phyloP scores from a whole-genome alignment of 1,140 invertebrate species.

The Bombus waltoni region DNA sequence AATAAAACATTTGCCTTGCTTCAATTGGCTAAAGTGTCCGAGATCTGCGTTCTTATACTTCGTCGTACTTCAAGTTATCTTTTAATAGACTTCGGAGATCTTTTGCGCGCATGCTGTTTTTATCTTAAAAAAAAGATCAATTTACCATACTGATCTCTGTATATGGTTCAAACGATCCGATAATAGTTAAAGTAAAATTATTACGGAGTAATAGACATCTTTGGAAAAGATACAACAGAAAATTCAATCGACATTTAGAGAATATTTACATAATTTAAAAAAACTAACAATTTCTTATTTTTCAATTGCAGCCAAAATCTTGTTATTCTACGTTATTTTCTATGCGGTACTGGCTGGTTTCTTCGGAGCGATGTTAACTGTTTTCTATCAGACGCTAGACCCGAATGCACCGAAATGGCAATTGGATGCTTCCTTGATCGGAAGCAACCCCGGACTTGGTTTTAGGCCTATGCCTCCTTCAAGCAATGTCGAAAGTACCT shows the following conservation, averaged over 20 bases:
- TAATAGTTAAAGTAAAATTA: too few relatives aligned
- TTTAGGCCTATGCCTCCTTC: constrained; percentile 96
- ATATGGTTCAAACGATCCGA: too few relatives aligned
- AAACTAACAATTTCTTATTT: neutral
- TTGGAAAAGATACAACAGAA: neutral
- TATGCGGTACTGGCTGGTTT: constrained; percentile 94
- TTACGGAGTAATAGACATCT: too few relatives aligned
- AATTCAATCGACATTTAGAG: too few relatives aligned
- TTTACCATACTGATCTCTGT: neutral
- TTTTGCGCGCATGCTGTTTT: neutral
- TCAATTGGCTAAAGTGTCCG: neutral
- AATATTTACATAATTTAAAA: too few relatives aligned
- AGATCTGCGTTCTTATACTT: too few relatives aligned
- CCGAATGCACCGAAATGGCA: constrained; percentile 93
- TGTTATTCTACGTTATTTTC: constrained; percentile 97
- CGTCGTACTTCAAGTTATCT: neutral
- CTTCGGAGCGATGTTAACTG: constrained; percentile 94
- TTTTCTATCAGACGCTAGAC: constrained; percentile 97
- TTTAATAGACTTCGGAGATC: neutral
- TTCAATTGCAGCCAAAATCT: constrained; percentile 92
- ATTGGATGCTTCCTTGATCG: constrained; percentile 92
- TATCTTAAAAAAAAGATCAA: neutral
- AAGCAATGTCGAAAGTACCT: constrained; percentile 94
- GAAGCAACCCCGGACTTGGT: constrained; percentile 95
- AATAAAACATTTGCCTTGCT: constrained; percentile 19